Percentiles rank a stretch among this genome's conserved stretches.
phyloP scores from a whole-genome alignment of 2,113 vertebrate species.

The Burhinus oedicnemus region DNA sequence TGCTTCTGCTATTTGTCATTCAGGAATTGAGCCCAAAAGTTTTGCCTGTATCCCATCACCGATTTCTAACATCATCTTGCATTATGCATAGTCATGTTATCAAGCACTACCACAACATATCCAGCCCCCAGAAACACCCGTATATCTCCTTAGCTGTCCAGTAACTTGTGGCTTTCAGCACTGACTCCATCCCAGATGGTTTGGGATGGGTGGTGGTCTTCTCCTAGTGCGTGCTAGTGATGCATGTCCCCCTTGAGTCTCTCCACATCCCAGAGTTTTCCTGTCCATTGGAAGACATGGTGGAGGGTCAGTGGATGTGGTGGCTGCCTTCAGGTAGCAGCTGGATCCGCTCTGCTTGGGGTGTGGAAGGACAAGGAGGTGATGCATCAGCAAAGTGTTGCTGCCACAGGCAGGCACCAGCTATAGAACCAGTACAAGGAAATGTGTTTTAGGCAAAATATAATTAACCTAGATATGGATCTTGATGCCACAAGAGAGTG shows the following conservation, averaged over 20 bases:
- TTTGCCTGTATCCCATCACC: background rate
- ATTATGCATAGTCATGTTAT: background rate
- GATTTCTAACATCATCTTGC: background rate
- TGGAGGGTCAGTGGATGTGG: fast-evolving
- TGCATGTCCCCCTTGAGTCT: background rate
- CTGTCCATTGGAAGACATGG: background rate
- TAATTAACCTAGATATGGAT: background rate
- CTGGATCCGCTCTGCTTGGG: background rate
- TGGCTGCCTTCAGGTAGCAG: background rate
- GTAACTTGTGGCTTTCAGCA: background rate
- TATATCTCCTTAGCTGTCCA: background rate
- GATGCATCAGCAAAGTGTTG: background rate
- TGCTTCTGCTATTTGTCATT: background rate
- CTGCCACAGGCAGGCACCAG: background rate
- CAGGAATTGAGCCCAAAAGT: background rate
- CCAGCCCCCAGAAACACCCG: background rate
- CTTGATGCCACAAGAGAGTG: background rate
- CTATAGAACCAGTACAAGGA: background rate
- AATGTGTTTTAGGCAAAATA: background rate
- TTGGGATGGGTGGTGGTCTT: background rate
- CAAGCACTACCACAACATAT: background rate
- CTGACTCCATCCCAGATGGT: background rate
- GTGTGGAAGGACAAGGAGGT: background rate
- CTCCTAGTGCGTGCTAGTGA: background rate
- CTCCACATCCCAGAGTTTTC: background rate